phyloP scores from a whole-genome alignment of 2,797 vertebrate species.

The Ctenosaura bakeri region DNA sequence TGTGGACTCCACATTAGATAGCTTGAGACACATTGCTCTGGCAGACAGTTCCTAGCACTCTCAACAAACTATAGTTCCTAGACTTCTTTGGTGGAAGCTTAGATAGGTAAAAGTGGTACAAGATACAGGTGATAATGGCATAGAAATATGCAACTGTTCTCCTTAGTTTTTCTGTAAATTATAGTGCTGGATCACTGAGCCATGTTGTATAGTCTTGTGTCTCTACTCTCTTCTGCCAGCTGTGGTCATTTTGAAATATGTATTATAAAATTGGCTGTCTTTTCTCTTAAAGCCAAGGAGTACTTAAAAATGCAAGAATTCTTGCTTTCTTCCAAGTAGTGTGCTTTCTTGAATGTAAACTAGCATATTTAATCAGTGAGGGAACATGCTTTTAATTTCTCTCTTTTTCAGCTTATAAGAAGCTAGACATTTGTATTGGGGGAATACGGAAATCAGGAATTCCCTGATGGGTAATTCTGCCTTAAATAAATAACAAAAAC shows the following conservation, averaged over 20 bases:
- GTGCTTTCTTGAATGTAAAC: conserved; percentile 68
- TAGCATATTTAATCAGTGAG: conserved; percentile 55
- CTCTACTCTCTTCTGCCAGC: not conserved
- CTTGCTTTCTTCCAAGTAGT: conserved; percentile 60
- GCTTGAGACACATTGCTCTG: too few species aligned
- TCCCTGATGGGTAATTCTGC: conserved; percentile 26
- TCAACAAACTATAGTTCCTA: not conserved
- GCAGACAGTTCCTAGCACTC: too few species aligned
- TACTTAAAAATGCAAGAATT: conserved; percentile 40
- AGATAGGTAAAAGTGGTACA: too few species aligned
- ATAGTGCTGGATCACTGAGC: not conserved
- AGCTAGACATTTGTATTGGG: conserved; percentile 34
- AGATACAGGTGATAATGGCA: not conserved
- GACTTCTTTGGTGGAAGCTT: not conserved
- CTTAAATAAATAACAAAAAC: conserved; percentile 33
- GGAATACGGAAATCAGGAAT: conserved; percentile 41
- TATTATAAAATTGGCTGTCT: conserved; percentile 57
- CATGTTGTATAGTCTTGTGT: too few species aligned
- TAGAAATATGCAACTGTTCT: too few species aligned
- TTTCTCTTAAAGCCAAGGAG: conserved; percentile 54
- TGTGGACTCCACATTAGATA: too few species aligned
- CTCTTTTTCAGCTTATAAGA: conserved; percentile 8
- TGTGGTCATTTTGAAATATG: conserved; percentile 58
- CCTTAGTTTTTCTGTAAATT: not conserved
- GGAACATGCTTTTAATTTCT: conserved; percentile 49